phyloP scores from a whole-genome alignment of 2,797 vertebrate species.

The Tenualosa ilisha region DNA sequence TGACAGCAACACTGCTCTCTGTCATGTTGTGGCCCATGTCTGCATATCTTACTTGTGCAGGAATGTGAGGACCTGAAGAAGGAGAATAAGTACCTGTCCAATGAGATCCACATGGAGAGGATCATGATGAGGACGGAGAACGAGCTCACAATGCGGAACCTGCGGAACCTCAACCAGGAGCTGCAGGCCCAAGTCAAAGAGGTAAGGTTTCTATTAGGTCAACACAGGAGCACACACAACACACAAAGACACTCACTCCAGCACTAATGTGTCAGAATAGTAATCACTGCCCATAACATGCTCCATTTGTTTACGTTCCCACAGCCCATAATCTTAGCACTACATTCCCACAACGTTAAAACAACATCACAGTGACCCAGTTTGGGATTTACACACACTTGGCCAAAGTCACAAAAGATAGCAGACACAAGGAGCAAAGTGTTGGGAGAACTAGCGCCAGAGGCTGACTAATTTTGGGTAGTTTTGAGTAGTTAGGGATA shows the following conservation, averaged over 20 bases:
- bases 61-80: constrained; percentile 82
- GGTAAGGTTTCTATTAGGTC: constrained; percentile 54
- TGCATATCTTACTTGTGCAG: constrained; percentile 51
- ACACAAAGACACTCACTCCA: neutral
- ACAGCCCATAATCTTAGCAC: neutral
- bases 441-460: neutral
- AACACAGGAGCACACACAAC: neutral
- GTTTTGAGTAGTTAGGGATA: too few species aligned
- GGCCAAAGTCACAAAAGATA: neutral
- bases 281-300: neutral
- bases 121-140: constrained; percentile 79
- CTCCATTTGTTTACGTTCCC: neutral
- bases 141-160: constrained; percentile 80
- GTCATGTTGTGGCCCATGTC: neutral
- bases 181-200: constrained; percentile 77
- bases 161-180: constrained; percentile 79
- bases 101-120: constrained; percentile 81
- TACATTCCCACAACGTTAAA: neutral
- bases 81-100: constrained; percentile 78
- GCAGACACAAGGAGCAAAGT: neutral
- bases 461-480: too few species aligned
- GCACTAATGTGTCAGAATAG: neutral
- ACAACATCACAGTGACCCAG: neutral
- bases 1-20: neutral
- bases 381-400: neutral